A percentile compares a stretch with the other conserved stretches of the same genome.
Evolutionary conservation across 2,113 vertebrate species (phyloP).

Genomic region (Larimichthys polyactis): DNA sequence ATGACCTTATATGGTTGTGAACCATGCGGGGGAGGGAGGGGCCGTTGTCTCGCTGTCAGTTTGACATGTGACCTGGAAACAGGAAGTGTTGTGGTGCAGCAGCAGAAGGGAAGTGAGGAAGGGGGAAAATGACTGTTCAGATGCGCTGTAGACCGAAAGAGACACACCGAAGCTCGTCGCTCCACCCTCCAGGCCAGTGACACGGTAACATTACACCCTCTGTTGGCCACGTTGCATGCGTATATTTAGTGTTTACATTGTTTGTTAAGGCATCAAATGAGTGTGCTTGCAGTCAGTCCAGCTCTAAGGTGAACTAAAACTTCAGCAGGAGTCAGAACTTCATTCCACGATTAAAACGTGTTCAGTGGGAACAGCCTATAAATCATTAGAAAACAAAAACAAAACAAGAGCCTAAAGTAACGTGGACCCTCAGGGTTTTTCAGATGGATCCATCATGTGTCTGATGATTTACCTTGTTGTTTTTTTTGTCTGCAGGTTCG

Average conservation of each 20-base stretch:
- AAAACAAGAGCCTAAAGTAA: background rate
- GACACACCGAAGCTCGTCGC: background rate
- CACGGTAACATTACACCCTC: constrained; percentile 48
- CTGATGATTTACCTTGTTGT: background rate
- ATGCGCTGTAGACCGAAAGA: background rate
- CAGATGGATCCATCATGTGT: background rate
- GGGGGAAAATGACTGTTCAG: constrained; percentile 24
- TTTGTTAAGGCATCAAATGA: background rate
- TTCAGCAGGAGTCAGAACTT: background rate
- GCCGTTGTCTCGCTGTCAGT: constrained; percentile 57
- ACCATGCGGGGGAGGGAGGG: constrained; percentile 50
- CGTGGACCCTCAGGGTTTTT: background rate
- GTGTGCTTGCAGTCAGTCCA: background rate
- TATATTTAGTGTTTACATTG: background rate
- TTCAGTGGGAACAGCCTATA: background rate
- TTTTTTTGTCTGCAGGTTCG: constrained; percentile 87
- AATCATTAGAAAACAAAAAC: background rate
- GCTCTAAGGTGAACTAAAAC: background rate
- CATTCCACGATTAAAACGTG: background rate
- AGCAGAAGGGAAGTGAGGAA: constrained; percentile 51
- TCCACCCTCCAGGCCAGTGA: constrained; percentile 13
- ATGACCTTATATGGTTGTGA: constrained; percentile 86
- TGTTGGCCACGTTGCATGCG: constrained; percentile 40
- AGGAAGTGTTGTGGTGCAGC: constrained; percentile 77
- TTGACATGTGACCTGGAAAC: constrained; percentile 75